Percentiles rank a stretch among this genome's conserved stretches.
phyloP scores from a whole-genome alignment of 2,797 vertebrate species.

The Syndactyla subalaris region DNA sequence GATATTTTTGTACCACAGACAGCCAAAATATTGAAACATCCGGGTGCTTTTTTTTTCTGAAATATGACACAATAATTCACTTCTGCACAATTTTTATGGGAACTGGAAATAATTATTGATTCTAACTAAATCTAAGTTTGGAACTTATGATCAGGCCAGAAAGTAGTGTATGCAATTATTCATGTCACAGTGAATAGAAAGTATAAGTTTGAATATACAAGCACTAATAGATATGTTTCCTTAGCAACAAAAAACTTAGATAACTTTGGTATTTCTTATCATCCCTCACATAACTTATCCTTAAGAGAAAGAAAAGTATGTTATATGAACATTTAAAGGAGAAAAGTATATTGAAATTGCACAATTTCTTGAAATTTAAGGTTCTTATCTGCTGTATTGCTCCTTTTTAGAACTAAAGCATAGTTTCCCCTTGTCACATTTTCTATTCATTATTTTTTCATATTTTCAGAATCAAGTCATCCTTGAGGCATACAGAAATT shows the following conservation, averaged over 20 bases:
- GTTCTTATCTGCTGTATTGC: background rate
- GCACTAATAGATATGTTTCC: background rate
- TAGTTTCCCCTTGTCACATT: background rate
- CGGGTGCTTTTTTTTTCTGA: background rate
- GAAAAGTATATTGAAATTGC: background rate
- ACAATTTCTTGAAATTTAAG: background rate
- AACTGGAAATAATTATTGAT: background rate
- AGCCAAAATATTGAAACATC: background rate
- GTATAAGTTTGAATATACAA: background rate
- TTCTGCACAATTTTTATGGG: background rate
- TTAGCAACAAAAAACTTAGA: background rate
- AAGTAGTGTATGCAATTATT: background rate
- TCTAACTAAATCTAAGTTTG: background rate
- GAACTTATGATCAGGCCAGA: background rate
- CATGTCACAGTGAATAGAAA: background rate
- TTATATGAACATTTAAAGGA: background rate
- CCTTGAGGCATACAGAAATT: background rate
- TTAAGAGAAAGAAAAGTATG: background rate
- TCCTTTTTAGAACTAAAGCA: background rate
- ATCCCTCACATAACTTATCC: background rate
- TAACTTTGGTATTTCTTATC: background rate
- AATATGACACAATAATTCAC: background rate
- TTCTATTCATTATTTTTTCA: background rate
- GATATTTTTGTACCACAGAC: background rate
- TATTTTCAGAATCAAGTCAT: background rate